Conservation (phyloP, 2,113 vertebrate species). For the Corydoras sp. region DNA sequence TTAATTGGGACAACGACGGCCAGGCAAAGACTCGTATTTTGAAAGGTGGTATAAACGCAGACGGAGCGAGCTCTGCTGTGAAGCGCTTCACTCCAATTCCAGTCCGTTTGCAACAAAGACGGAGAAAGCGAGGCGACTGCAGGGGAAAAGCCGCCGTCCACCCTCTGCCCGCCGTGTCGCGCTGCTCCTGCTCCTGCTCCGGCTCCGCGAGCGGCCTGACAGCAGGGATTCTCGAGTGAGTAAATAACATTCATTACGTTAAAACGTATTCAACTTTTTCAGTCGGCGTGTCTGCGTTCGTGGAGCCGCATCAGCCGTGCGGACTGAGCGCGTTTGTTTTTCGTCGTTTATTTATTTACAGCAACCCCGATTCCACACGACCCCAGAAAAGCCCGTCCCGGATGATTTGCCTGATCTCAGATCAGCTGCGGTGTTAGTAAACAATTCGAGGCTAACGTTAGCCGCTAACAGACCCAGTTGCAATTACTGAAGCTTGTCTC, state of each 20-base stretch:
- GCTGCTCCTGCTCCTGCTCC: no score
- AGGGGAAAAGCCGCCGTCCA: neutral
- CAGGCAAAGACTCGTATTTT: conserved; percentile 33
- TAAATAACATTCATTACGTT: no score
- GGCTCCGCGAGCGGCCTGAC: neutral
- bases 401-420: neutral
- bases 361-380: no score
- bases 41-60: neutral
- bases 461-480: no score
- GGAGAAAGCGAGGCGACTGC: conserved; percentile 14
- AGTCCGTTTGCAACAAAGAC: conserved; percentile 40
- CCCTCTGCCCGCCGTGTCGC: no score
- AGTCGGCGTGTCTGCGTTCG: no score
- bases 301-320: no score
- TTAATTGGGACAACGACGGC: neutral
- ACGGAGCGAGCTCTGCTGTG: neutral
- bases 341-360: no score
- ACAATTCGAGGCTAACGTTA: conserved; percentile 1
- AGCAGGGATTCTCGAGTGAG: neutral
- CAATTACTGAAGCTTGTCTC: no score
- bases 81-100: conserved; percentile 23
- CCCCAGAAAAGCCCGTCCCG: neutral
- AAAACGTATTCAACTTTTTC: no score
- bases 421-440: conserved; percentile 3
- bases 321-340: no score